Evolutionary conservation across 23 tunicate species (phyloP).

Genomic region (Phallusia fumigata): DNA sequence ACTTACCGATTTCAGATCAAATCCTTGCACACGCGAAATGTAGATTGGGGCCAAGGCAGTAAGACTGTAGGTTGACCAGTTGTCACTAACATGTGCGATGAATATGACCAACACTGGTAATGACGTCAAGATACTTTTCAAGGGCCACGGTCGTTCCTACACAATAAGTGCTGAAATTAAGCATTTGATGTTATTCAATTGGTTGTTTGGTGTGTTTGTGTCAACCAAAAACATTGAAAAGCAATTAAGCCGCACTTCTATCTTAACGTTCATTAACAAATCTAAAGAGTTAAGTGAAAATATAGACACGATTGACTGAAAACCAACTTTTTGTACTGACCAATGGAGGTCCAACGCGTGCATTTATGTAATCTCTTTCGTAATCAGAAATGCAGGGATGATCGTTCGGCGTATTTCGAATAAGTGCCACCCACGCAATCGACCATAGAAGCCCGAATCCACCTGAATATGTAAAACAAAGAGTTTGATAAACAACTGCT

Average conservation of each 20-base stretch:
- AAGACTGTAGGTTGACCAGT: conserved; percentile 3
- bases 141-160: background rate
- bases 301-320: too few relatives aligned
- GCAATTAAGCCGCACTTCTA: too few relatives aligned
- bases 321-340: too few relatives aligned
- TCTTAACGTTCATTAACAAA: too few relatives aligned
- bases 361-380: conserved; percentile 23
- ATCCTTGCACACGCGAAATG: background rate
- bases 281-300: too few relatives aligned
- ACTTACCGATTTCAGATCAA: background rate
- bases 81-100: background rate
- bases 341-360: background rate
- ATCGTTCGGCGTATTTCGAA: conserved; percentile 24
- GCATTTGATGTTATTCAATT: too few relatives aligned
- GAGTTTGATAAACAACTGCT: too few relatives aligned
- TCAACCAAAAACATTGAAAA: too few relatives aligned
- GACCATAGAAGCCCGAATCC: conserved; percentile 17
- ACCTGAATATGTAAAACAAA: too few relatives aligned
- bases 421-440: conserved; percentile 17
- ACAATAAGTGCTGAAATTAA: too few relatives aligned
- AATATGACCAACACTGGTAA: background rate
- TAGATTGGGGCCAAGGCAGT: background rate
- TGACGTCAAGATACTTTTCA: background rate
- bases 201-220: too few relatives aligned
- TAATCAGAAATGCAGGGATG: conserved; percentile 30